Evolutionary conservation across 2,113 vertebrate genomes (phyloP).

Genomic region (Tupaia chinensis): DNA sequence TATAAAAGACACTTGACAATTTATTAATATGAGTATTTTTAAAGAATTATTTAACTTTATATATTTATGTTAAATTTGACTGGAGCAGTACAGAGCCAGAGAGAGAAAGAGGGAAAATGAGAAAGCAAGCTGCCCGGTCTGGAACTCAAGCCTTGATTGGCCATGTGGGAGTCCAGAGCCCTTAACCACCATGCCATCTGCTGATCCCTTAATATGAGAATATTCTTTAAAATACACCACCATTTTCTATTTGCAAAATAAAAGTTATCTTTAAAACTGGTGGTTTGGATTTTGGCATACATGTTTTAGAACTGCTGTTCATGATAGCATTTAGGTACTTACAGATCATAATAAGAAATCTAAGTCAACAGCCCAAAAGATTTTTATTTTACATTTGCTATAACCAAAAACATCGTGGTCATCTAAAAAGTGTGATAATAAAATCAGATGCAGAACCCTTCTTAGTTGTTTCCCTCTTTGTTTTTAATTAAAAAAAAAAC

Average conservation of each 20-base stretch:
- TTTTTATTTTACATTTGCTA: conserved; percentile 48
- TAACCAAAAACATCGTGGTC: not conserved
- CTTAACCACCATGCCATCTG: no score
- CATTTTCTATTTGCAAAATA: not conserved
- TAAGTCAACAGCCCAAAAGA: not conserved
- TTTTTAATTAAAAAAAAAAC: not conserved
- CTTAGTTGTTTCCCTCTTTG: not conserved
- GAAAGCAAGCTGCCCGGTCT: no score
- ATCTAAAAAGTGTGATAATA: not conserved
- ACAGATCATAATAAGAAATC: not conserved
- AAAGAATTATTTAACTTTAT: not conserved
- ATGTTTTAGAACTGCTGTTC: not conserved
- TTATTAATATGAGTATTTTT: not conserved
- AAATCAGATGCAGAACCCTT: not conserved
- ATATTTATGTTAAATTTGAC: no score
- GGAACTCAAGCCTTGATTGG: no score
- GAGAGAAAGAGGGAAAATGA: no score
- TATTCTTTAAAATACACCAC: not conserved
- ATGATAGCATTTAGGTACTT: not conserved
- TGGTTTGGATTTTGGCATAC: not conserved
- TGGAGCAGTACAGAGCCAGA: no score
- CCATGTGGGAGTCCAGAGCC: no score
- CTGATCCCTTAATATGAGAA: not conserved
- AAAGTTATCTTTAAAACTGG: not conserved
- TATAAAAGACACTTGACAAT: not conserved